Evolutionary conservation across 2,113 vertebrate genomes (phyloP).

Genomic region (Rhipidura dahli): DNA sequence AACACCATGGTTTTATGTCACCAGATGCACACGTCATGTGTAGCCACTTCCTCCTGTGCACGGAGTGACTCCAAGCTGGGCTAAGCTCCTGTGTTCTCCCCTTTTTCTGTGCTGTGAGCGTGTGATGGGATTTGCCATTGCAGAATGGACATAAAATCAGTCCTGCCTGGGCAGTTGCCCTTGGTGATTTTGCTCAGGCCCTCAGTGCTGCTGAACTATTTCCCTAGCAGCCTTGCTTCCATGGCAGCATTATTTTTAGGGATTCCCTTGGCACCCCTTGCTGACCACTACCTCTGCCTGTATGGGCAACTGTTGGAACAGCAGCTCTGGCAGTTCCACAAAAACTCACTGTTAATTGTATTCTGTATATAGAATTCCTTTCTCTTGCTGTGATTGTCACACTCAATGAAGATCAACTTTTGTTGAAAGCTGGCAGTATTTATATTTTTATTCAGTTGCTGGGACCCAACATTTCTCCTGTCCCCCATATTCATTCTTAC

Average conservation of each 20-base stretch:
- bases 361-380: not conserved
- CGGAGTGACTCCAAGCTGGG: not conserved
- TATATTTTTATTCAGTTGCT: not conserved
- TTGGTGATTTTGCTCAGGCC: not conserved
- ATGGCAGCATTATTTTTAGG: not conserved
- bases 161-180: not conserved
- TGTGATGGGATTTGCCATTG: not conserved
- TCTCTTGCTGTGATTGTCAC: not conserved
- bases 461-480: not conserved
- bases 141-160: not conserved
- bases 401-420: not conserved
- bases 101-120: fast-evolving
- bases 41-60: not conserved
- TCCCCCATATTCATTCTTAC: not conserved
- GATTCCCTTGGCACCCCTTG: not conserved
- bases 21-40: not conserved
- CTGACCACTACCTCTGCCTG: not conserved
- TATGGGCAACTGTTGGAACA: fast-evolving
- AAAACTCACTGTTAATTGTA: not conserved
- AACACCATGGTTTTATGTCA: not conserved
- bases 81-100: fast-evolving
- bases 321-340: not conserved
- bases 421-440: not conserved
- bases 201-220: not conserved
- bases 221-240: not conserved